Evolutionary conservation across 2,888 invertebrate genomes (phyloP).

Genomic region (Eulithis prunata): DNA sequence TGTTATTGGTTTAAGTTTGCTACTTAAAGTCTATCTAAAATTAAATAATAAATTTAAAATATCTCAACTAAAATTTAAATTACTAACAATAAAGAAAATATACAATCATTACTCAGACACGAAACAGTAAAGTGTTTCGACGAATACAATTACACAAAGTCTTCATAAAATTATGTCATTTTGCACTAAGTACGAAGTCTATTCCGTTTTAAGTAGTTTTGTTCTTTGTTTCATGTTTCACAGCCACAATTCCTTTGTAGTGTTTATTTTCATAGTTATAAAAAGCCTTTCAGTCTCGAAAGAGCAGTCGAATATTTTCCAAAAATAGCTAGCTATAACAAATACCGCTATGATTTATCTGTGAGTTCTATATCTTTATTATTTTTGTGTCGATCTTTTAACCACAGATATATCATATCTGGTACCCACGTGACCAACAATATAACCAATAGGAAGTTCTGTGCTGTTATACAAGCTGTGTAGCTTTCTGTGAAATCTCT

Average conservation of each 20-base stretch:
- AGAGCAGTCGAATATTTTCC: slow-evolving; percentile 19
- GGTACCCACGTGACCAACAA: slow-evolving; percentile 85
- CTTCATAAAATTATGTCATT: slow-evolving; percentile 3
- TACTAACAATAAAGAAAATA: neutral
- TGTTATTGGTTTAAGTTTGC: too few relatives aligned
- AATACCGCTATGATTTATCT: slow-evolving; percentile 45
- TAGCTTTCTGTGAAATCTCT: slow-evolving; percentile 87
- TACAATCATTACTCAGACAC: neutral
- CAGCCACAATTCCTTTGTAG: slow-evolving; percentile 33
- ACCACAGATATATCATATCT: slow-evolving; percentile 76
- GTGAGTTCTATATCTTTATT: slow-evolving; percentile 55
- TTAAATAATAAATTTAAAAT: too few relatives aligned
- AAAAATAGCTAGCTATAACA: neutral
- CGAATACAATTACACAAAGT: neutral
- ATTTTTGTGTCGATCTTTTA: slow-evolving; percentile 43
- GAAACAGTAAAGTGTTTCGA: slow-evolving; percentile 3
- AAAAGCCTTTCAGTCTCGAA: slow-evolving; percentile 13
- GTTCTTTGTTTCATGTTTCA: slow-evolving; percentile 37
- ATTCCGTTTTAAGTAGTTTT: slow-evolving; percentile 20
- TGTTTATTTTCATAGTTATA: slow-evolving; percentile 11
- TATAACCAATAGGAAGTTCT: slow-evolving; percentile 82
- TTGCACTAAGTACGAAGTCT: slow-evolving; percentile 24
- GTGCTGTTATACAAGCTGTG: slow-evolving; percentile 85
- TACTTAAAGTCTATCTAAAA: too few relatives aligned
- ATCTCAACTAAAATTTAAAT: too few relatives aligned